phyloP scores from a whole-genome alignment of 2,888 invertebrate species.

The Acanthosepion esculentum region DNA sequence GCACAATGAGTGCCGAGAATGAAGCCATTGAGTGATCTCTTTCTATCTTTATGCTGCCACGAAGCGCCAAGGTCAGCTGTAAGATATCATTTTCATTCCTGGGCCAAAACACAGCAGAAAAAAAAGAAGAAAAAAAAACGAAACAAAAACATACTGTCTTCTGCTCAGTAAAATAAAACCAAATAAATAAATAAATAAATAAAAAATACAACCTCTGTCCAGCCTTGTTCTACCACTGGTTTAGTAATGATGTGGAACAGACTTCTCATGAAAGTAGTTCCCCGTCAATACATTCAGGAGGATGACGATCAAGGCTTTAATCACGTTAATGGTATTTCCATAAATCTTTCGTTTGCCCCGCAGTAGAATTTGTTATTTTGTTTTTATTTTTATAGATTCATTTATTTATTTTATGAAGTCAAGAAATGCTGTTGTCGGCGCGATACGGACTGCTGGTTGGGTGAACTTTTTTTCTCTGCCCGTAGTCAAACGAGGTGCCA shows the following conservation, averaged over 20 bases:
- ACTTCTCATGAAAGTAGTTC: neutral
- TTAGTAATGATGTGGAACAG: neutral
- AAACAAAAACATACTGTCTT: neutral
- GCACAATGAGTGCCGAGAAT: too few species aligned
- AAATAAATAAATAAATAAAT: neutral
- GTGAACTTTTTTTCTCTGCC: neutral
- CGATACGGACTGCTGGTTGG: neutral
- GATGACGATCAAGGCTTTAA: neutral
- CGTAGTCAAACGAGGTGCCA: constrained; percentile 33
- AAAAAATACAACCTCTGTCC: neutral
- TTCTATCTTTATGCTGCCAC: too few species aligned
- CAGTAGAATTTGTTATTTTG: neutral
- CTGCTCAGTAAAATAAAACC: too few species aligned
- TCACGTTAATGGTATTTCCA: neutral
- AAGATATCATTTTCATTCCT: too few species aligned
- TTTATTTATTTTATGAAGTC: too few species aligned
- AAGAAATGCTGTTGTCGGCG: neutral
- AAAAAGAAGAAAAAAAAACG: too few species aligned
- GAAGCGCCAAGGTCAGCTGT: too few species aligned
- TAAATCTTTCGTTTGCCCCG: neutral
- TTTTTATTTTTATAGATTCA: neutral
- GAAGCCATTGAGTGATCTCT: too few species aligned
- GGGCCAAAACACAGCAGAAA: too few species aligned
- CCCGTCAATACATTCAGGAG: neutral
- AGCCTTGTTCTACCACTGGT: neutral